Base-by-base conservation (phyloP, 2,888 invertebrate genomes). In the Sericinus montela region DNA sequence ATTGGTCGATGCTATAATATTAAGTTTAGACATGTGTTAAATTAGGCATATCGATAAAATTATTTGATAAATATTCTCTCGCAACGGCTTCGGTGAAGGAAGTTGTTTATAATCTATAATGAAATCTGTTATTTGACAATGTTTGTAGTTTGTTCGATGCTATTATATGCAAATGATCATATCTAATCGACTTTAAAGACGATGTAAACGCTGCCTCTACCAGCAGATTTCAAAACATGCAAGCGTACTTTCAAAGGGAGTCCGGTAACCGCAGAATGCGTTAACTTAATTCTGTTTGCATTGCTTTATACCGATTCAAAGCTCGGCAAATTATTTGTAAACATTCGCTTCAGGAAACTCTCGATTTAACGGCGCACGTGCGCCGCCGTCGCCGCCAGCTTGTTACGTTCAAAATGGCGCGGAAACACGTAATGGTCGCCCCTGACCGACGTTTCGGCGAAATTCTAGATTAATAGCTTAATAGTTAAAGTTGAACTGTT, bases 401-500 rank as follows among this genome's bases (percentile, higher is more conserved):
- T 72, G 69, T 54, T 52, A 55, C 36, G 44, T 51, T 28, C 46
- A 49, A 57, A 67, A 64, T 60, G 61, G 62, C 63, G 57, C 59
- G 65, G 67, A 64, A 70, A 62, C 56, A 59, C 65, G 59, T 65
- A 75, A 75, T 72, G 69, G 72, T 60, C 65, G 63, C 45, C 56
- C 58, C 51, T 56, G 62, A 57, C 60, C 57, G 59, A 59, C 53
- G 59, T 62, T 75, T 72, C 68, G 56, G 57, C 62, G 76, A 77
- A 78, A 64, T 72, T 72, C 67, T 68, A 71, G 72, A 80, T 80
- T 77, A 82, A 81, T 78, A 78, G 72, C 75, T 73, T 75, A 80
- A 79, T 80, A 79, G 80, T 79, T 75, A 67, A 77, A 80, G 75
- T 82, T 80, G 70, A 73, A 77, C 69, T 69, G 70, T 72, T 70